Conservation (phyloP, 2,888 invertebrate species). For the Heliconius cydno region DNA sequence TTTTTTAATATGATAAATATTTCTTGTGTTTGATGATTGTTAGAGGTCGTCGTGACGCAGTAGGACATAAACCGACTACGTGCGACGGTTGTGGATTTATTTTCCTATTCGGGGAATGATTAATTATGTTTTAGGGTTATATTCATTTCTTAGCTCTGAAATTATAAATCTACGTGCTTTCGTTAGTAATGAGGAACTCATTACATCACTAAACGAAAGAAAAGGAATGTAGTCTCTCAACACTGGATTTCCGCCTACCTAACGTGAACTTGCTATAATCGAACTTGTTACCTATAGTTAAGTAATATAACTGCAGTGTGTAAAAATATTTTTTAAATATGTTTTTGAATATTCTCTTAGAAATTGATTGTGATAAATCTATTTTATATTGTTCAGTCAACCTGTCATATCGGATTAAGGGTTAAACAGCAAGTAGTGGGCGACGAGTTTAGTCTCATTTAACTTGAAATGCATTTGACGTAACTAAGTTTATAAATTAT, state of each 20-base stretch:
- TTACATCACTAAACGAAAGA: too few species aligned
- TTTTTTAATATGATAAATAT: background rate
- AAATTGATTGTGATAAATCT: background rate
- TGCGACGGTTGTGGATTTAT: too few species aligned
- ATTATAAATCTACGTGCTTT: too few species aligned
- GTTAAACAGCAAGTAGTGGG: slow-evolving; percentile 1
- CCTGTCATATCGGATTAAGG: background rate
- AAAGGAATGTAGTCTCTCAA: too few species aligned
- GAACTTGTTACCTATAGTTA: background rate
- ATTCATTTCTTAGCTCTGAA: too few species aligned
- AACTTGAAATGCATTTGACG: background rate
- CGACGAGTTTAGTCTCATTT: background rate
- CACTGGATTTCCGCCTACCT: too few species aligned
- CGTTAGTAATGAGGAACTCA: too few species aligned
- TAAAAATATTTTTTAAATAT: background rate
- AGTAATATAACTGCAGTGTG: background rate
- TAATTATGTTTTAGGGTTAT: too few species aligned
- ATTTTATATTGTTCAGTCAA: background rate
- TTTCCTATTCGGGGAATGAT: too few species aligned
- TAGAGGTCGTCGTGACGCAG: background rate
- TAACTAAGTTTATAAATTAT: slow-evolving; percentile 17
- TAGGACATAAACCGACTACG: background rate
- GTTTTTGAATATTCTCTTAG: background rate
- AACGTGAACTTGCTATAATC: background rate
- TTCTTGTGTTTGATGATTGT: background rate